These are phyloP conservation scores for Saccostrea glomerata DNA, from an alignment of 1,140 invertebrate genomes.

Conservation along the genomic window DNA sequence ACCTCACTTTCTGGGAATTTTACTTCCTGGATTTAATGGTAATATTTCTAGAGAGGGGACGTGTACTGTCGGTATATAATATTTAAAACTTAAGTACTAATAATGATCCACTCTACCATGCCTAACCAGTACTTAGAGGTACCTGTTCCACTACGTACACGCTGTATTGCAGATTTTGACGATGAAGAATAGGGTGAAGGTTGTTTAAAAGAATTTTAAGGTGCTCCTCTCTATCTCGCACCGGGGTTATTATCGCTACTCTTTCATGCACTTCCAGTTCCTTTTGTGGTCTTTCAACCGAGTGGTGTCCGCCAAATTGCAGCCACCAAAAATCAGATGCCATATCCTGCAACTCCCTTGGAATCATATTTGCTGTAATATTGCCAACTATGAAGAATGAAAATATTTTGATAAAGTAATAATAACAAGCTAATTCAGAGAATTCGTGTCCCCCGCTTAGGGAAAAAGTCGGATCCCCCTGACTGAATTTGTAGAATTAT, in stretches of 20 bases:
- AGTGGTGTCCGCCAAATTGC: not conserved
- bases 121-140: not conserved
- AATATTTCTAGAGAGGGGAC: too few relatives aligned
- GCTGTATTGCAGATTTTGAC: constrained; percentile 70
- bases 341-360: not conserved
- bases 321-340: not conserved
- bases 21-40: too few relatives aligned
- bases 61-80: too few relatives aligned
- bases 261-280: constrained; percentile 30
- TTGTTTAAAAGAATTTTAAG: constrained; percentile 68
- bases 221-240: constrained; percentile 67
- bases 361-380: not conserved
- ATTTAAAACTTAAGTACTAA: too few relatives aligned
- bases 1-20: too few relatives aligned
- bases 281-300: not conserved
- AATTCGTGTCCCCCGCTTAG: too few relatives aligned
- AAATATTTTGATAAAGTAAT: not conserved
- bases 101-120: too few relatives aligned
- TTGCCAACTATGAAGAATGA: not conserved
- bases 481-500: too few relatives aligned
- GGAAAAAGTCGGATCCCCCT: too few relatives aligned
- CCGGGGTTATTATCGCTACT: constrained; percentile 70
- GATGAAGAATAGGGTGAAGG: constrained; percentile 68
- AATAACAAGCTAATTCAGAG: too few relatives aligned
- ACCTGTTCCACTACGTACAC: constrained; percentile 72